These are phyloP conservation scores for Cordilura impudica DNA, from an alignment of 2,888 invertebrate genomes.

Conservation along the genomic window DNA sequence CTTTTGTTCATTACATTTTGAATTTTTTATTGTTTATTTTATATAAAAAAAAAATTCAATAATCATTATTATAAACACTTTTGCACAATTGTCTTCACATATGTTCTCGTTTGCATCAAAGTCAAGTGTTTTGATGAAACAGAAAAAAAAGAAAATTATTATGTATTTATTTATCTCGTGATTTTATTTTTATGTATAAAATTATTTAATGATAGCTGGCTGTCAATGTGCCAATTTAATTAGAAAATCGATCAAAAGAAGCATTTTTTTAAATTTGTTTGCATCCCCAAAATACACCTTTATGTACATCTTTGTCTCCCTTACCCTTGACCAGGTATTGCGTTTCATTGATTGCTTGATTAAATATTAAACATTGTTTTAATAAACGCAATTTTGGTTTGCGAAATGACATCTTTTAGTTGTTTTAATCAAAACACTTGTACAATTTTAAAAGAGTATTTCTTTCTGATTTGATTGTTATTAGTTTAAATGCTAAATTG, in stretches of 20 bases:
- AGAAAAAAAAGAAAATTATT: constrained; percentile 11
- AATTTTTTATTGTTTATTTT: background rate
- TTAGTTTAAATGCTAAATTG: constrained; percentile 50
- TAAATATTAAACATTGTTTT: constrained; percentile 44
- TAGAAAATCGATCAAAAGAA: constrained; percentile 39
- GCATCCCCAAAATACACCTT: background rate
- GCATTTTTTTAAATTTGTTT: background rate
- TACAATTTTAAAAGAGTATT: background rate
- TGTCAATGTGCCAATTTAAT: constrained; percentile 46
- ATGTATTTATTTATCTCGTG: constrained; percentile 34
- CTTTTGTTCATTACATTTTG: background rate
- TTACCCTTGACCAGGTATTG: constrained; percentile 29
- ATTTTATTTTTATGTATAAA: constrained; percentile 23
- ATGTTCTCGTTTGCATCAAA: background rate
- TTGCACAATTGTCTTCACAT: constrained; percentile 10
- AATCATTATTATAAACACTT: background rate
- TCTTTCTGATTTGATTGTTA: constrained; percentile 32
- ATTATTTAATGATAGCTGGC: constrained; percentile 22
- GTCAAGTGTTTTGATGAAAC: constrained; percentile 30
- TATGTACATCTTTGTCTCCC: background rate
- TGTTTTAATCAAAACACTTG: background rate
- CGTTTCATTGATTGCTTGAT: constrained; percentile 36
- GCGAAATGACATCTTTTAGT: constrained; percentile 27
- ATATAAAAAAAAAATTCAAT: background rate
- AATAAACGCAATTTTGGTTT: constrained; percentile 53